Evolutionary conservation across 2,888 invertebrate genomes (phyloP), one percentile per base, ranked within the genome.

Genomic region (Piscicola geometra): DNA sequence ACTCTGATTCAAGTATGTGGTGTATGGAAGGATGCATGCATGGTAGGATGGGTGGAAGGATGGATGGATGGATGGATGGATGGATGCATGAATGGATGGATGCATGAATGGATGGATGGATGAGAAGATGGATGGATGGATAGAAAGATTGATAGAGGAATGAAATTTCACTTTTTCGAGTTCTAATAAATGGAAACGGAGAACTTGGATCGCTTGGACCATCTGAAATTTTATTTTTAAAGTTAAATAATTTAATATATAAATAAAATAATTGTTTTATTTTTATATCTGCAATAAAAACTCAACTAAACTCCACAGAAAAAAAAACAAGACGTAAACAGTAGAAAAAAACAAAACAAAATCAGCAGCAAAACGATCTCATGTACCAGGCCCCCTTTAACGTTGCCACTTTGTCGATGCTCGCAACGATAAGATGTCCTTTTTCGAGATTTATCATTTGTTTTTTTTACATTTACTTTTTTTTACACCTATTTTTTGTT

Each of bases 201-300:
- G 91, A 87, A 99, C 99, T 91, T 99, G 98, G 89, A 99, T 99
- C 87, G 99, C 96, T 90, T 99, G 98, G 88, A 99, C 96, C 99
- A 99, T 99, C 97, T 98, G 41, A 41, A 41, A 41, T n/a, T n/a
- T n/a, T n/a, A n/a, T n/a, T n/a, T n/a, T n/a, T n/a, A n/a, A n/a
- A 50, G 52, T 21, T 50, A 50, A 15, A 50, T 50, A 18, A 18
- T 15, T 21, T 15, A 50, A 18, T 21, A 50, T 50, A 21, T 15
- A 50, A 18, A 50, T 15, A 50, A 50, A 50, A 50, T 50, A 50
- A 18, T 50, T n/a, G n/a, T n/a, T n/a, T n/a, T n/a, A n/a, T n/a
- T n/a, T n/a, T n/a, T n/a, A n/a, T n/a, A n/a, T n/a, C n/a, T n/a
- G n/a, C n/a, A n/a, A n/a, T n/a, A n/a, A n/a, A n/a, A n/a, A n/a